Percentiles rank a stretch among this genome's conserved stretches.
These are phyloP conservation scores for Gastrophysa polygoni DNA, from an alignment of 2,888 invertebrate species.

Conservation along the genomic window DNA sequence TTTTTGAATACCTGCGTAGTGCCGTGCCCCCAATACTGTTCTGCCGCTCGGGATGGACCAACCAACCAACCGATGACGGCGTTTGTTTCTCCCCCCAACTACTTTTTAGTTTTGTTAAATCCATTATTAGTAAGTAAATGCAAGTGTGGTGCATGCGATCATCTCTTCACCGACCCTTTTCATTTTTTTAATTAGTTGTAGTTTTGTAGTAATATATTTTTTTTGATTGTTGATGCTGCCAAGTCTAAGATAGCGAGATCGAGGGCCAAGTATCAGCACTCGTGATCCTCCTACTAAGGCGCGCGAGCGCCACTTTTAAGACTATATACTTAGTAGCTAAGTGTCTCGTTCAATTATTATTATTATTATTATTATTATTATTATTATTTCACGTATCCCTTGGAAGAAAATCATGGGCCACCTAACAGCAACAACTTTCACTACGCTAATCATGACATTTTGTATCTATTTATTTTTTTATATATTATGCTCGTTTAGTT, in stretches of 20 bases:
- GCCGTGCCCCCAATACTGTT: constrained; percentile 52
- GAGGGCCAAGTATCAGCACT: constrained; percentile 39
- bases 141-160: constrained; percentile 58
- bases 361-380: constrained; percentile 13
- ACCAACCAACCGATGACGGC: constrained; percentile 34
- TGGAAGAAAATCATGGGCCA: constrained; percentile 35
- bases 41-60: constrained; percentile 40
- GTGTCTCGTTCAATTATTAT: constrained; percentile 39
- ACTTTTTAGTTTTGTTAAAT: constrained; percentile 47
- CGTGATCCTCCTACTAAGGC: constrained; percentile 22
- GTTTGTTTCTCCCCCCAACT: constrained; percentile 50
- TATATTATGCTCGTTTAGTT: not conserved
- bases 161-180: constrained; percentile 39
- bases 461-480: not conserved
- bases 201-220: constrained; percentile 51
- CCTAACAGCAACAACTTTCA: not conserved
- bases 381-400: constrained; percentile 11
- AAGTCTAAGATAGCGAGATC: constrained; percentile 58
- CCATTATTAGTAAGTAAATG: constrained; percentile 46
- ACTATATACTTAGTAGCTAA: constrained; percentile 52
- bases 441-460: not conserved
- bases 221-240: constrained; percentile 61
- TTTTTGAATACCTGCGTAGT: constrained; percentile 48
- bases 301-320: constrained; percentile 44
- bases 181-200: constrained; percentile 55